Evolutionary conservation across 2,888 invertebrate genomes (phyloP).

Genomic region (Melanostoma scalare): DNA sequence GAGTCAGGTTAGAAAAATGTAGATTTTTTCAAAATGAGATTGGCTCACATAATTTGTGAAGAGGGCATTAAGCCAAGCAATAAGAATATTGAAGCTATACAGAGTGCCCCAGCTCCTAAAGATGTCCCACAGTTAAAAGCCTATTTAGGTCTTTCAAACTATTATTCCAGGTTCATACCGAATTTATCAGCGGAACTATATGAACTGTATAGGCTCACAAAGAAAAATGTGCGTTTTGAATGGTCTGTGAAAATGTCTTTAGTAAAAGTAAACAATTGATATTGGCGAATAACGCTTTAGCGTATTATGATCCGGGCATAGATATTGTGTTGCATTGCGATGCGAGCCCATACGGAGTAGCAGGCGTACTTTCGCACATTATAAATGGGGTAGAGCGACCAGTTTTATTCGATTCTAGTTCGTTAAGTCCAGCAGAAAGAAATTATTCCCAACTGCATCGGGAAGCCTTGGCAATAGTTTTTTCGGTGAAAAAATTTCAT

Average conservation of each 20-base stretch:
- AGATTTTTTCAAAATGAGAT: constrained; percentile 22
- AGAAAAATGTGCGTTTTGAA: constrained; percentile 2
- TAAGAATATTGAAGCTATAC: neutral
- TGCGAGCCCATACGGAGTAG: neutral
- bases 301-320: neutral
- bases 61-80: constrained; percentile 2
- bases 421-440: neutral
- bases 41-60: constrained; percentile 5
- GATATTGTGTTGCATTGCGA: constrained; percentile 7
- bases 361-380: neutral
- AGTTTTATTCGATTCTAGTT: neutral
- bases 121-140: neutral
- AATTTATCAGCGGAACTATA: neutral
- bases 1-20: constrained; percentile 33
- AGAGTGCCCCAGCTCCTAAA: neutral
- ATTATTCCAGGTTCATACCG: too few relatives aligned
- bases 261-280: constrained; percentile 1
- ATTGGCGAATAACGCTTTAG: neutral
- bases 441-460: constrained; percentile 1
- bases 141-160: too few relatives aligned
- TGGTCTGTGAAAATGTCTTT: constrained; percentile 3
- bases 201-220: constrained; percentile 2
- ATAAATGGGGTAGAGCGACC: constrained; percentile 8
- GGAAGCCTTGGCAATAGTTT: neutral
- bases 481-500: constrained; percentile 1